Base-by-base conservation (phyloP, 2,797 vertebrate genomes). In the Eulemur coronatus region DNA sequence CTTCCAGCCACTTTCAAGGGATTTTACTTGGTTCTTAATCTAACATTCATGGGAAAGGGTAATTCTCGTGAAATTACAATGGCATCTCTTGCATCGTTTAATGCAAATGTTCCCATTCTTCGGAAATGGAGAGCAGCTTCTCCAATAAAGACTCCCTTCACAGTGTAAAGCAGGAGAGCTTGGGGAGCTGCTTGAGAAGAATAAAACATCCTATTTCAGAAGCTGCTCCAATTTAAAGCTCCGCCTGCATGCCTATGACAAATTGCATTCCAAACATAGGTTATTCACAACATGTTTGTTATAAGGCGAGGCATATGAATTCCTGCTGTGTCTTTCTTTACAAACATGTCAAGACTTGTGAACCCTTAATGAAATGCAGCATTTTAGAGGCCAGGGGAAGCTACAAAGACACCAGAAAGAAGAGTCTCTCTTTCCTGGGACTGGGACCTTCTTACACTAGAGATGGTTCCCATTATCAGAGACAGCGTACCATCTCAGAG, bases 61-160 rank as follows among this genome's bases (percentile, higher is more conserved):
- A 98, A 98, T 98, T 98, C 97, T 99, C 97, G 97, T 92, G 96
- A 98, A 98, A 98, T 97, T 97, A 97, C 97, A 97, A 75, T 96
- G 97, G 97, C 97, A 98, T 97, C 97, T 97, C 97, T 96, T 96
- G 96, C 97, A 98, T 98, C 94, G 90, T 97, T 98, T 98, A 98
- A 98, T 97, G 97, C 97, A 98, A 98, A 98, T 97, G 96, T 92
- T 97, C 98, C 98, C 97, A 96, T 98, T 97, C 95, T 97, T 98
- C 38, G 0, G 98, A 97, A 98, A 98, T 87, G 91, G 97, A 98
- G 98, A 98, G 96, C 50, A 65, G 97, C 97, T 97, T 97, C 97
- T 98, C 96, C 97, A 96, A 97, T 98, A 98, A 97, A 98, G 97
- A 94, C 97, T 97, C 96, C 96, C 98, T 98, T 98, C 97, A 94